Percentiles rank a stretch among this genome's conserved stretches.
Evolutionary conservation across 2,113 vertebrate genomes (phyloP).

Genomic region (Petaurus breviceps): DNA sequence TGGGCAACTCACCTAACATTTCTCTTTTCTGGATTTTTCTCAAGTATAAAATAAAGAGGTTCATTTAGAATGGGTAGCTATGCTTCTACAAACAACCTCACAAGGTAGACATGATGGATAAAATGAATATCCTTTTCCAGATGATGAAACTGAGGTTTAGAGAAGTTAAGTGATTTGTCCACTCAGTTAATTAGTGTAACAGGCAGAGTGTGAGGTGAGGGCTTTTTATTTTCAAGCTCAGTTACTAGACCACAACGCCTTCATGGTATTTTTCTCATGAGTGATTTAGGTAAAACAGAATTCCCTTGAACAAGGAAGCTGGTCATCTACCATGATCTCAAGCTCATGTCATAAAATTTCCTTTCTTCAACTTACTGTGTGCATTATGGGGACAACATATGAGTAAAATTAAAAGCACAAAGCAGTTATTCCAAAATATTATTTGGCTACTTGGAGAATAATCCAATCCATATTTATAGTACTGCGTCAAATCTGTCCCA

Average conservation of each 20-base stretch:
- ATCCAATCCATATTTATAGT: conserved; percentile 57
- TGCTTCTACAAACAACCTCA: not conserved
- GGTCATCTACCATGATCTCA: not conserved
- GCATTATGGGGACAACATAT: not conserved
- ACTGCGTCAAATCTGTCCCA: conserved; percentile 62
- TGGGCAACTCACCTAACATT: not conserved
- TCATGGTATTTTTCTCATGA: not conserved
- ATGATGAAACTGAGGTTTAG: not conserved
- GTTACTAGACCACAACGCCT: not conserved
- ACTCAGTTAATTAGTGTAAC: not conserved
- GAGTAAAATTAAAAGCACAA: not conserved
- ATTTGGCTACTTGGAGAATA: conserved; percentile 48
- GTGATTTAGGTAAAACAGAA: not conserved
- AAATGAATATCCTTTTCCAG: not conserved
- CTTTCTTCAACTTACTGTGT: not conserved
- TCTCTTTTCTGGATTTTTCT: not conserved
- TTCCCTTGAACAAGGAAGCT: not conserved
- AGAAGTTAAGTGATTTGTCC: not conserved
- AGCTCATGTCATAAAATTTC: not conserved
- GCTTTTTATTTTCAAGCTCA: not conserved
- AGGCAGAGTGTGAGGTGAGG: not conserved
- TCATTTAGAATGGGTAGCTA: not conserved
- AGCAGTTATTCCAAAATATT: conserved; percentile 60
- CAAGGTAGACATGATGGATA: not conserved
- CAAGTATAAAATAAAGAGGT: not conserved